Evolutionary conservation across 1,140 invertebrate species (phyloP).

Genomic region (Hypothenemus hampei): DNA sequence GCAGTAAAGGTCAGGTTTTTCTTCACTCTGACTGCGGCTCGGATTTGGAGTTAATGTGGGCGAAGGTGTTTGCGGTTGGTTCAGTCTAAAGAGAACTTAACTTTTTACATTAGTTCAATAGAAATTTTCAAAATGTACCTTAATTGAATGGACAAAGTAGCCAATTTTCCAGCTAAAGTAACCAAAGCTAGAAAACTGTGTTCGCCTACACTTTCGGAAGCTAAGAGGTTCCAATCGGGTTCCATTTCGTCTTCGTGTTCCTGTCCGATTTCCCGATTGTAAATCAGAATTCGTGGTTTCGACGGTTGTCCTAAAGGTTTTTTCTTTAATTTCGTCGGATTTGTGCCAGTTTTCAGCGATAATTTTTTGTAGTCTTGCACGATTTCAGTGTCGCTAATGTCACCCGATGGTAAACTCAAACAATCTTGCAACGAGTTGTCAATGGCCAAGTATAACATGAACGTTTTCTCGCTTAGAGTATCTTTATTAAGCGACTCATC

Average conservation of each 20-base stretch:
- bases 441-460: slow-evolving; percentile 70
- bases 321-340: slow-evolving; percentile 43
- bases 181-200: slow-evolving; percentile 63
- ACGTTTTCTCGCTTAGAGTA: slow-evolving; percentile 57
- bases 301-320: slow-evolving; percentile 53
- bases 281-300: slow-evolving; percentile 59
- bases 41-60: slow-evolving; percentile 41
- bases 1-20: slow-evolving; percentile 55
- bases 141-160: slow-evolving; percentile 59
- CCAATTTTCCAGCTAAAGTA: slow-evolving; percentile 58
- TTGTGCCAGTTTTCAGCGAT: slow-evolving; percentile 49
- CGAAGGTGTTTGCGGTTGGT: slow-evolving; percentile 47
- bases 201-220: slow-evolving; percentile 55
- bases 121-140: slow-evolving; percentile 38
- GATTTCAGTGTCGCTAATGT: slow-evolving; percentile 66
- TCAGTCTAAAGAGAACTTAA: slow-evolving; percentile 47
- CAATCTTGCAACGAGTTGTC: slow-evolving; percentile 77
- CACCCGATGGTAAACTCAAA: slow-evolving; percentile 59
- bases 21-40: slow-evolving; percentile 42
- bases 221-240: slow-evolving; percentile 64
- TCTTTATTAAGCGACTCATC: slow-evolving; percentile 49
- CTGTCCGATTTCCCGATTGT: slow-evolving; percentile 55
- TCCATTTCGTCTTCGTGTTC: slow-evolving; percentile 53
- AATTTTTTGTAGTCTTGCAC: slow-evolving; percentile 78
- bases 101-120: neutral